phyloP scores from a whole-genome alignment of 2,113 vertebrate species.

The Melospiza georgiana region DNA sequence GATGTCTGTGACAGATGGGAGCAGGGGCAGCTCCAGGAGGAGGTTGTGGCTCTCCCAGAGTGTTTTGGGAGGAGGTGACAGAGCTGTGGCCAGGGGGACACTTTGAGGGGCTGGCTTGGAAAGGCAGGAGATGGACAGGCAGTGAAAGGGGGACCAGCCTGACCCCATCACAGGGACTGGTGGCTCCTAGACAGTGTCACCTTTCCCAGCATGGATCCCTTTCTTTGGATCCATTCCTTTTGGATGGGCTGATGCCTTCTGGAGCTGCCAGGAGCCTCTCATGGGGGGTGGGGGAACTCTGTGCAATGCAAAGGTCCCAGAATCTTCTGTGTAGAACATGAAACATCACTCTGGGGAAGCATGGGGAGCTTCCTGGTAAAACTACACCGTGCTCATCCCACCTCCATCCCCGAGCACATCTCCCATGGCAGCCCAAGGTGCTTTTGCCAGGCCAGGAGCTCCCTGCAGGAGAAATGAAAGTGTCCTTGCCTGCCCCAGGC shows the following conservation, averaged over 20 bases:
- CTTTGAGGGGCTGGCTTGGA: not conserved
- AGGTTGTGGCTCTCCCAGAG: not conserved
- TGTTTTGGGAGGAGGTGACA: accelerated
- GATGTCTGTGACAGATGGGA: not conserved
- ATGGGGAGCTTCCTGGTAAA: not conserved
- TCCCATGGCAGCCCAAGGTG: not conserved
- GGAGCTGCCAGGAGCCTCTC: not conserved
- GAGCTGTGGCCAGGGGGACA: not conserved
- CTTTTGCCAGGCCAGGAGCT: not conserved
- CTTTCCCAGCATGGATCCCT: not conserved
- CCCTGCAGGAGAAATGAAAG: not conserved
- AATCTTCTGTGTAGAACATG: not conserved
- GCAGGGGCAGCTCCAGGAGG: accelerated
- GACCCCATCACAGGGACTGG: not conserved
- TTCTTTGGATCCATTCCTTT: no score
- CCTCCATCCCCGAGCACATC: accelerated
- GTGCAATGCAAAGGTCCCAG: accelerated
- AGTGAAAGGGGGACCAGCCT: not conserved
- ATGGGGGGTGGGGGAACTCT: accelerated
- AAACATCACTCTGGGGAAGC: accelerated
- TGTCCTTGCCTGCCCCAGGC: accelerated
- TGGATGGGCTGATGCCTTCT: not conserved
- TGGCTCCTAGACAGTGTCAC: not conserved
- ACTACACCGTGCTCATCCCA: accelerated
- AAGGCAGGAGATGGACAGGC: not conserved